These are phyloP conservation scores for Recurvirostra avosetta DNA, from an alignment of 2,113 vertebrate species.

Conservation along the genomic window DNA sequence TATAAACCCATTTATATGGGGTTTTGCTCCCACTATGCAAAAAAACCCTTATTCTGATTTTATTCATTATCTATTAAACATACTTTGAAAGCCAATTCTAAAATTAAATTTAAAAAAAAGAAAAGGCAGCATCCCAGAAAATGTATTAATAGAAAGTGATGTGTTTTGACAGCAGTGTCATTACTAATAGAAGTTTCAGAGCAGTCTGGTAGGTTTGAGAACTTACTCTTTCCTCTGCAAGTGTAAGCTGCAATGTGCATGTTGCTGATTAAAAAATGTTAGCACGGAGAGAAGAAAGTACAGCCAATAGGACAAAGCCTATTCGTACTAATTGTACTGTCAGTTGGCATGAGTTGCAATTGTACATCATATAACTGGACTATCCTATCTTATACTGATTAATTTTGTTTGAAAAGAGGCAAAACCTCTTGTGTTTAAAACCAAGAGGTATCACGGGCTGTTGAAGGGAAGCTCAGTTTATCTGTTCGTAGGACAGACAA, in stretches of 20 bases:
- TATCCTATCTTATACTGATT: not conserved
- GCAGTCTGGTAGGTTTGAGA: not conserved
- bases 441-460: not conserved
- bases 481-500: not conserved
- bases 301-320: not conserved
- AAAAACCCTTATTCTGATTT: not conserved
- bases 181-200: not conserved
- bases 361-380: not conserved
- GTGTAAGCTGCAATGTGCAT: not conserved
- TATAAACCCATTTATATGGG: not conserved
- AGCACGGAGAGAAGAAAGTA: not conserved
- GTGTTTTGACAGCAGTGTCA: not conserved
- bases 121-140: not conserved
- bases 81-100: not conserved
- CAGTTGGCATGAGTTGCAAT: not conserved
- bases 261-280: not conserved
- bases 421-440: not conserved
- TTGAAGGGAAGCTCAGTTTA: not conserved
- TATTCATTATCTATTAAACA: not conserved
- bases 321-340: not conserved
- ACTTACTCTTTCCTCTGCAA: not conserved
- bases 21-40: not conserved
- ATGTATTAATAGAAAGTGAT: not conserved
- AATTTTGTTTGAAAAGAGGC: not conserved
- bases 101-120: not conserved